Base-by-base conservation (phyloP, 92 coral and sea anemone genomes). In the Ricordea florida region DNA sequence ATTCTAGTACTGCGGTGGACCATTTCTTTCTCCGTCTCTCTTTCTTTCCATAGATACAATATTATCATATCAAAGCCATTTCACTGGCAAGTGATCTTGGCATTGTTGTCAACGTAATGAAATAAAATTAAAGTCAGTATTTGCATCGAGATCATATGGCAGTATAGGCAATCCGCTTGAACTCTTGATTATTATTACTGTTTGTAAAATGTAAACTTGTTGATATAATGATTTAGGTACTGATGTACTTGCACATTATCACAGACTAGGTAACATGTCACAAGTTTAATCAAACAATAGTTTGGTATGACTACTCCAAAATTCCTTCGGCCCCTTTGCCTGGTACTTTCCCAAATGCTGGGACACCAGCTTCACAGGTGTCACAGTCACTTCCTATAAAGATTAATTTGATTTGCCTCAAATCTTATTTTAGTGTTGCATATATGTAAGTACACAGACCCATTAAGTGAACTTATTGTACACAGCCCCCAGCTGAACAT, bases 371-470 rank as follows among this genome's bases (percentile, higher is more conserved):
- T 31, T 31, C 42, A 56, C 26, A 27, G 62, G 41, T 42, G 62
- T 56, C 42, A 56, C 62, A 5, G 42, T 56, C 41, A 56, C 42
- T 32, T 56, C 62, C 62, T 56, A 15, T 56, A 56, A 56, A 56
- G 26, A 31, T 56, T 0, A 56, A 15, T 28, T 56, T 14, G 24
- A 31, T 30, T 56, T 56, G 13, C 35, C 35, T 56, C 41, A 30
- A 30, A 56, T 20, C 13, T 2, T 30, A 30, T 56, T 31, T 14
- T 14, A 56, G 53, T 46, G 0, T 10, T 46, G 21, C 25, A 30
- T 0, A 49, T 22, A 30, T 31, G 42, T 56, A 56, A 56, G 29
- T 23, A 49, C 24, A 30, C 9, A 30, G 24, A 16, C 18, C 14
- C 62, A 15, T 31, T 52, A 6, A 52, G 10, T 29, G 6, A 3